Evolutionary conservation across 2,113 vertebrate genomes (phyloP).

Genomic region (Petaurus breviceps): DNA sequence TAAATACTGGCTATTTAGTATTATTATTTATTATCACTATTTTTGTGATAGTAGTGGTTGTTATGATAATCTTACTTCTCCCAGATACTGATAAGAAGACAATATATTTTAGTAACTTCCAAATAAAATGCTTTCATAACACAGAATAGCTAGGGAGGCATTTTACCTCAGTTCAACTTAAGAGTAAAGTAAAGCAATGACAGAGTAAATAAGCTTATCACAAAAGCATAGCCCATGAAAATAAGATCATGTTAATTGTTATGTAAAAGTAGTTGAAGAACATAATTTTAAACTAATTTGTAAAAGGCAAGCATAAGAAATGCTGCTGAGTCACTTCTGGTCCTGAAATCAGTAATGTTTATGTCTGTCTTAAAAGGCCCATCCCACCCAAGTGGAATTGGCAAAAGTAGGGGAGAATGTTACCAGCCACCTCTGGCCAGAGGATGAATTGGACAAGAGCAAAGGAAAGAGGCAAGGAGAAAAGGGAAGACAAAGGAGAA

Average conservation of each 20-base stretch:
- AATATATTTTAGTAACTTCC: constrained; percentile 42
- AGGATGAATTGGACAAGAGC: background rate
- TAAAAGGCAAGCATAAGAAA: constrained; percentile 48
- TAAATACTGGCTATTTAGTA: background rate
- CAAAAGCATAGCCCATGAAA: constrained; percentile 44
- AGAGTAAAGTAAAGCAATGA: constrained; percentile 17
- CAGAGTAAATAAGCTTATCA: constrained; percentile 20
- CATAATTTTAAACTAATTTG: constrained; percentile 39
- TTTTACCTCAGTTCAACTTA: background rate
- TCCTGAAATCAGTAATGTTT: background rate
- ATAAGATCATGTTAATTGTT: constrained; percentile 52
- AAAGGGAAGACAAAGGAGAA: accelerated
- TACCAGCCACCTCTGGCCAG: background rate
- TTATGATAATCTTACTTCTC: background rate
- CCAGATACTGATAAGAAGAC: constrained; percentile 35
- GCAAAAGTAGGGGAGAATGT: background rate
- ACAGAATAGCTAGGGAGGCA: constrained; percentile 7
- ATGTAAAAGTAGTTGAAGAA: constrained; percentile 44
- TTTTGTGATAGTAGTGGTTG: background rate
- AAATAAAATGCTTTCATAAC: constrained; percentile 33
- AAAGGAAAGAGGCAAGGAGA: background rate
- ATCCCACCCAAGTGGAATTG: background rate
- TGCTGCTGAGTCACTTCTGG: constrained; percentile 53
- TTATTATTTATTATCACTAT: background rate
- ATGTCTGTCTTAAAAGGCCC: background rate